phyloP scores from a whole-genome alignment of 35 echinoderm and acorn worm species.

The Acanthaster planci region DNA sequence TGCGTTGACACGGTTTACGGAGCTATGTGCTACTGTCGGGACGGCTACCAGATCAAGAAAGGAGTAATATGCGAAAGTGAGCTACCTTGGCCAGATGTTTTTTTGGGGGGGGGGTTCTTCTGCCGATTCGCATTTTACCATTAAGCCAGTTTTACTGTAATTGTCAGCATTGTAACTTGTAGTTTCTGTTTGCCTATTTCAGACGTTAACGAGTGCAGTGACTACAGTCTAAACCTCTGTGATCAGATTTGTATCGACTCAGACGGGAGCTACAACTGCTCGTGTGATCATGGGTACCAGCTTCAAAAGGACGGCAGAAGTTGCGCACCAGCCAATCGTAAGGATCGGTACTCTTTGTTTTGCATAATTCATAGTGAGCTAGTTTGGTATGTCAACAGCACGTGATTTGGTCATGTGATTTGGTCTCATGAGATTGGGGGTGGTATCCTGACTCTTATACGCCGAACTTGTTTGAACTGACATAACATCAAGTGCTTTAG shows the following conservation, averaged over 20 bases:
- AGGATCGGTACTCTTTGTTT: too few relatives aligned
- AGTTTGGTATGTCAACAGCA: too few relatives aligned
- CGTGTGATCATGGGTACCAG: slow-evolving; percentile 58
- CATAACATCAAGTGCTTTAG: too few relatives aligned
- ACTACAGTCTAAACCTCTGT: slow-evolving; percentile 55
- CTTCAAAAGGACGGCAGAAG: not conserved
- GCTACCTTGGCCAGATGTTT: not conserved
- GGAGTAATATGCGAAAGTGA: slow-evolving; percentile 28
- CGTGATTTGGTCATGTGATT: too few relatives aligned
- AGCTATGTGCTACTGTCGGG: slow-evolving; percentile 33
- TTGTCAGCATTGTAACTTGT: too few relatives aligned
- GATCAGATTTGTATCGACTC: slow-evolving; percentile 70
- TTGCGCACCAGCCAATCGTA: not conserved
- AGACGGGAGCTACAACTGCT: slow-evolving; percentile 55
- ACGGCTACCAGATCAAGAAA: slow-evolving; percentile 2
- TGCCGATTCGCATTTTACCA: too few relatives aligned
- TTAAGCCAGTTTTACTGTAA: too few relatives aligned
- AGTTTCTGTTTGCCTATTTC: slow-evolving; percentile 23
- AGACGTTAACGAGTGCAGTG: slow-evolving; percentile 80
- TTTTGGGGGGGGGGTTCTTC: too few relatives aligned
- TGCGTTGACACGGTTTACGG: slow-evolving; percentile 47
- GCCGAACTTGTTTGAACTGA: too few relatives aligned
- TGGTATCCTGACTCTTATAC: too few relatives aligned
- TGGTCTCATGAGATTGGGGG: too few relatives aligned
- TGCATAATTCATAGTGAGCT: too few relatives aligned